phyloP scores from a whole-genome alignment of 2,888 invertebrate species.

The Volucella zonaria region DNA sequence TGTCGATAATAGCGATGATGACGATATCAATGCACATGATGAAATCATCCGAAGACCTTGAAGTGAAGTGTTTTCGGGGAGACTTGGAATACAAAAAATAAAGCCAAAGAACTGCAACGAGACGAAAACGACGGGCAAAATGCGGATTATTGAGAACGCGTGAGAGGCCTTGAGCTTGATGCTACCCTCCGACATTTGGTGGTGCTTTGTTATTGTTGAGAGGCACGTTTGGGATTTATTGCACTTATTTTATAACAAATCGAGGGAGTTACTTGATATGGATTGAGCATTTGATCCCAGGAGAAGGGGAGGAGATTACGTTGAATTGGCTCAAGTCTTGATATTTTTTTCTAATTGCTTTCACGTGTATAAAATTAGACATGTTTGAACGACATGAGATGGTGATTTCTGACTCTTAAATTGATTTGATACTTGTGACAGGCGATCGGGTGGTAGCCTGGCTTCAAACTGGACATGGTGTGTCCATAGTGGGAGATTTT shows the following conservation, averaged over 20 bases:
- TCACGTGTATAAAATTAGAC: too few relatives aligned
- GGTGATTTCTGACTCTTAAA: too few relatives aligned
- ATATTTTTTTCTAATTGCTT: too few relatives aligned
- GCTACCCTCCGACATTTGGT: constrained; percentile 24
- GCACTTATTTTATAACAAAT: not conserved
- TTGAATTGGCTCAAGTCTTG: too few relatives aligned
- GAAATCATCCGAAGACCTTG: constrained; percentile 50
- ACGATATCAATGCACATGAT: constrained; percentile 43
- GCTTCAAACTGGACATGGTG: too few relatives aligned
- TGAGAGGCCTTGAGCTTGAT: constrained; percentile 51
- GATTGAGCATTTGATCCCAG: too few relatives aligned
- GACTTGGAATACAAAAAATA: constrained; percentile 1
- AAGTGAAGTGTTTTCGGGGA: constrained; percentile 49
- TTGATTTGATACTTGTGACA: too few relatives aligned
- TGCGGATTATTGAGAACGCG: constrained; percentile 44
- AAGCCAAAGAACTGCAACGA: not conserved
- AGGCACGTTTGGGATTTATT: constrained; percentile 16
- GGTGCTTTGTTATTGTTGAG: constrained; percentile 10
- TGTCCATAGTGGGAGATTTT: too few relatives aligned
- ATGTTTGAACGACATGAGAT: too few relatives aligned
- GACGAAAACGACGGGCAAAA: not conserved
- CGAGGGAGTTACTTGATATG: not conserved
- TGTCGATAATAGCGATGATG: constrained; percentile 18
- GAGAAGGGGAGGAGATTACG: too few relatives aligned
- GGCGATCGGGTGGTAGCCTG: too few relatives aligned